phyloP scores from a whole-genome alignment of 1,140 invertebrate genomes.

The Papilio xuthus region DNA sequence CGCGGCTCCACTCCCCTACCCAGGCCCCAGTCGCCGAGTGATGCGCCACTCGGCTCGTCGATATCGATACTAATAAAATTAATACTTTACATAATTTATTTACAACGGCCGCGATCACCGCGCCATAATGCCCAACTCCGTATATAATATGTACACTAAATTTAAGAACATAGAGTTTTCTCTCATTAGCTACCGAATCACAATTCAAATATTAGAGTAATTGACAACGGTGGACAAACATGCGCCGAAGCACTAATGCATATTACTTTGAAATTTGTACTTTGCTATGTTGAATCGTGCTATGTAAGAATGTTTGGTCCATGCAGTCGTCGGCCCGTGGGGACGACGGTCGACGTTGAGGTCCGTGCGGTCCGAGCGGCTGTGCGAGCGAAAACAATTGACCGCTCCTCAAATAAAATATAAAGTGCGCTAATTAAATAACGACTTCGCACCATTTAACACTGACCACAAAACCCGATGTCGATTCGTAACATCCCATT shows the following conservation, averaged over 20 bases:
- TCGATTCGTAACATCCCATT: conserved; percentile 50
- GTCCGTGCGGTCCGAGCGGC: conserved; percentile 37
- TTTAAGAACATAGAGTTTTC: conserved; percentile 79
- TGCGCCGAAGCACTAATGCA: conserved; percentile 77
- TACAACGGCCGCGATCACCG: conserved; percentile 71
- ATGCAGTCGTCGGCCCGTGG: conserved; percentile 57
- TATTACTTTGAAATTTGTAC: conserved; percentile 80
- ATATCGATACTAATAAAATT: conserved; percentile 70
- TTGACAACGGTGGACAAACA: conserved; percentile 81
- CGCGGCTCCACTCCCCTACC: conserved; percentile 31
- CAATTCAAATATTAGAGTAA: conserved; percentile 81
- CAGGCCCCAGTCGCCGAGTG: conserved; percentile 31
- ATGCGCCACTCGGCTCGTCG: conserved; percentile 39
- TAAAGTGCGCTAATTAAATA: conserved; percentile 24
- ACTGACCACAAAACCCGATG: conserved; percentile 53
- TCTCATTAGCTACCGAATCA: conserved; percentile 81
- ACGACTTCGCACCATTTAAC: conserved; percentile 37
- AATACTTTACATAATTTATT: conserved; percentile 79
- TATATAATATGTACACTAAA: conserved; percentile 80
- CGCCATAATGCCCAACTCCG: conserved; percentile 79
- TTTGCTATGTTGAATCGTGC: conserved; percentile 77
- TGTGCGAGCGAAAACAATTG: conserved; percentile 24
- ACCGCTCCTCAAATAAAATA: conserved; percentile 26
- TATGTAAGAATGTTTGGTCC: conserved; percentile 78
- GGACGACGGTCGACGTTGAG: conserved; percentile 34